phyloP scores from a whole-genome alignment of 2,113 vertebrate species.

The Fregata magnificens region DNA sequence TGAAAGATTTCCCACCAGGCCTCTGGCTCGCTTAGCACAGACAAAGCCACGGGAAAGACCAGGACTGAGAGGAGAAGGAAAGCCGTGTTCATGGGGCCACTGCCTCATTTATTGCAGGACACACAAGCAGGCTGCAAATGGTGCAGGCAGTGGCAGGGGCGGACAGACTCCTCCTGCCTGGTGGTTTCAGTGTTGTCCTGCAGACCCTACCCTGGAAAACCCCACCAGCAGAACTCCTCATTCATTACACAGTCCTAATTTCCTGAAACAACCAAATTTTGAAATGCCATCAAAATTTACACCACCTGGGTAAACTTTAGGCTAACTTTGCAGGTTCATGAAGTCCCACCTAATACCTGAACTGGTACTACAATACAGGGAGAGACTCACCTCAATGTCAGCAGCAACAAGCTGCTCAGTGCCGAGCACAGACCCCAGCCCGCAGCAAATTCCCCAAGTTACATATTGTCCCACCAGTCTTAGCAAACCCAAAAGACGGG shows the following conservation, averaged over 20 bases:
- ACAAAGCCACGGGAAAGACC: not conserved
- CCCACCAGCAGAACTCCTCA: not conserved
- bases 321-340: not conserved
- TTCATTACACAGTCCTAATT: not conserved
- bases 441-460: not conserved
- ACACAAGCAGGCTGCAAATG: not conserved
- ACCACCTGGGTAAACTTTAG: not conserved
- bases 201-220: not conserved
- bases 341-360: not conserved
- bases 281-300: not conserved
- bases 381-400: not conserved
- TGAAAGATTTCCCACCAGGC: not conserved
- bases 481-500: not conserved
- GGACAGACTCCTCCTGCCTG: not conserved
- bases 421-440: not conserved
- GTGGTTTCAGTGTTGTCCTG: not conserved
- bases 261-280: not conserved
- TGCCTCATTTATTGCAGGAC: not conserved
- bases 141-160: not conserved
- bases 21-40: not conserved
- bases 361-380: not conserved
- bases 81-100: not conserved
- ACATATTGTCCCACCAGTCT: rapidly evolving
- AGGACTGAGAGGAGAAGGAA: not conserved
- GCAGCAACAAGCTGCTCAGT: not conserved